Percentiles rank a stretch among this genome's conserved stretches.
phyloP scores from a whole-genome alignment of 1,140 invertebrate species.

The Rhopalosiphum padi region DNA sequence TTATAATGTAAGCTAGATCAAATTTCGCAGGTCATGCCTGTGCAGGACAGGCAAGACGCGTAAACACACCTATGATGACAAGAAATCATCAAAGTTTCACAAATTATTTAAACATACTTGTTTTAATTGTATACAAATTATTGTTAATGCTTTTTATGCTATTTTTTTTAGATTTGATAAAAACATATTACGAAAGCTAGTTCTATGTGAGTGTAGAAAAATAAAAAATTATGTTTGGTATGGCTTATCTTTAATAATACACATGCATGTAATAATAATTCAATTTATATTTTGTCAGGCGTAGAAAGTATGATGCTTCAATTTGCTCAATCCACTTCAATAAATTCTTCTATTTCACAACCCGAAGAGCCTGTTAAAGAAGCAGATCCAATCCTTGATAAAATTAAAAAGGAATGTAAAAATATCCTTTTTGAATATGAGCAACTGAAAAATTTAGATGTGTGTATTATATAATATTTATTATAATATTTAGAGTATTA shows the following conservation, averaged over 20 bases:
- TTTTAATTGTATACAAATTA: not conserved
- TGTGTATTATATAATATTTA: too few species aligned
- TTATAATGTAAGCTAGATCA: too few species aligned
- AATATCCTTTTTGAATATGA: slow-evolving; percentile 41
- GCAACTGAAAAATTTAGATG: slow-evolving; percentile 34
- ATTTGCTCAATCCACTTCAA: slow-evolving; percentile 17
- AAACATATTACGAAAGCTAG: not conserved
- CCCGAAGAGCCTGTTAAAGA: not conserved
- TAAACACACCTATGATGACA: too few species aligned
- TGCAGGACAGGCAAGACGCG: too few species aligned
- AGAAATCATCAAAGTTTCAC: slow-evolving; percentile 27
- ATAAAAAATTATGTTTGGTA: slow-evolving; percentile 48
- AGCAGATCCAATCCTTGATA: not conserved
- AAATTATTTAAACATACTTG: slow-evolving; percentile 43
- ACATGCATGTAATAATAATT: not conserved
- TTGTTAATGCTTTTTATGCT: not conserved
- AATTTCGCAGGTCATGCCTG: too few species aligned
- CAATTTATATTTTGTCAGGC: not conserved
- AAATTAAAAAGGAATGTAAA: slow-evolving; percentile 47
- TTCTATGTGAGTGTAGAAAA: slow-evolving; percentile 29
- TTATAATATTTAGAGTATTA: not conserved
- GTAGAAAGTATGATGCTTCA: slow-evolving; percentile 38
- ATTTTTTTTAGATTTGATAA: slow-evolving; percentile 46
- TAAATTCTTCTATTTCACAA: not conserved
- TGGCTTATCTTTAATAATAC: not conserved